Conservation (phyloP, 1,140 invertebrate genomes). For the Drosophila orosa region DNA sequence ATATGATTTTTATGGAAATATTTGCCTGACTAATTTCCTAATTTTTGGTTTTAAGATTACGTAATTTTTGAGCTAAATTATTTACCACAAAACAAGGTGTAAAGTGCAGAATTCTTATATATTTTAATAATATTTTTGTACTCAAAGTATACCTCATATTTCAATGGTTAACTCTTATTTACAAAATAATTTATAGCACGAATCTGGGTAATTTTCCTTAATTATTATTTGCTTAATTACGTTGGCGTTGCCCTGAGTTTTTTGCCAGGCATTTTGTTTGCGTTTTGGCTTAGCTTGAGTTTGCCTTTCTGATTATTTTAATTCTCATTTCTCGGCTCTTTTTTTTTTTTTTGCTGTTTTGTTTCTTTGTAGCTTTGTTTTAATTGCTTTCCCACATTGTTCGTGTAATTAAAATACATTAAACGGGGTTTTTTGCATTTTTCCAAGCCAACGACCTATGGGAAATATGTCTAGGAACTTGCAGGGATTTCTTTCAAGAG, state of each 20-base stretch:
- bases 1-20: neutral
- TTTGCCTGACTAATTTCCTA: neutral
- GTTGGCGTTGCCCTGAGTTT: conserved; percentile 1
- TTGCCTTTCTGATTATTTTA: conserved; percentile 42
- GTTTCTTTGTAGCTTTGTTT: conserved; percentile 23
- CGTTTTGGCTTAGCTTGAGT: conserved; percentile 39
- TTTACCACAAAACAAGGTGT: neutral
- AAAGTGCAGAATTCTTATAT: neutral
- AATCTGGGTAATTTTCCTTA: conserved; percentile 34
- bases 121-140: neutral
- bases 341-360: conserved; percentile 20
- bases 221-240: conserved; percentile 45
- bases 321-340: conserved; percentile 16
- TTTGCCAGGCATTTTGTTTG: conserved; percentile 22
- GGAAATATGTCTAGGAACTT: conserved; percentile 30
- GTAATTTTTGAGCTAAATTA: neutral
- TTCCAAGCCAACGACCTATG: conserved; percentile 56
- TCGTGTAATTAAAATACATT: conserved; percentile 66
- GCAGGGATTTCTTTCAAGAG: conserved; percentile 23
- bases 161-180: neutral
- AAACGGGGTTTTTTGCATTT: conserved; percentile 66
- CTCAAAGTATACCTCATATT: neutral
- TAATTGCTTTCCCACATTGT: conserved; percentile 44
- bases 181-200: conserved; percentile 2
- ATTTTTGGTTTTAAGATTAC: neutral